Conservation (phyloP, 2,113 vertebrate genomes). For the Triplophysa siluroides region DNA sequence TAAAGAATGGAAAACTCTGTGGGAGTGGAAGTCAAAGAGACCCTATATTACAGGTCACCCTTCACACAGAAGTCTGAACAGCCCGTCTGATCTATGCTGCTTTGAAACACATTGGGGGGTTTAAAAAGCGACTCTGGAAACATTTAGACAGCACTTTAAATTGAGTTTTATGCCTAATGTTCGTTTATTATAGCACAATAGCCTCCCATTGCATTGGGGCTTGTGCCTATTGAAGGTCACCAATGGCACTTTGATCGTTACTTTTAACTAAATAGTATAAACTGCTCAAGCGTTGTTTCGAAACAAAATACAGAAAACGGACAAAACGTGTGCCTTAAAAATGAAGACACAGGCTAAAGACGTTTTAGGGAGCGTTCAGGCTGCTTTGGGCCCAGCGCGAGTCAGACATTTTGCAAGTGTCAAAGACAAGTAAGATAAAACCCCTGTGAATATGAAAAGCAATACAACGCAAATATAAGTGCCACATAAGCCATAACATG, state of each 20-base stretch:
- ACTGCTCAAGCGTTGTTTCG: too few relatives aligned
- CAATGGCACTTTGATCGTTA: neutral
- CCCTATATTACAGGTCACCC: too few relatives aligned
- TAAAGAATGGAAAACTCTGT: too few relatives aligned
- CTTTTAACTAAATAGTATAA: neutral
- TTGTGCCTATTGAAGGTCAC: slow-evolving; percentile 40
- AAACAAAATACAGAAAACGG: neutral
- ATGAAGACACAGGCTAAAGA: neutral
- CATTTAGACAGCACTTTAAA: neutral
- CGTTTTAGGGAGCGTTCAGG: neutral
- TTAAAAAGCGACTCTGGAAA: neutral
- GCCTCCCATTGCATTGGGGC: neutral
- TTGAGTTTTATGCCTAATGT: neutral
- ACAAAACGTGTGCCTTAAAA: neutral
- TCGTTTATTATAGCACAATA: too few relatives aligned
- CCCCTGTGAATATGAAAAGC: neutral
- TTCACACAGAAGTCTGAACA: neutral
- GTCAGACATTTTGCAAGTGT: slow-evolving; percentile 65
- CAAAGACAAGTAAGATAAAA: neutral
- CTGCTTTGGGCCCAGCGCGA: slow-evolving; percentile 36
- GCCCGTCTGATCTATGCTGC: neutral
- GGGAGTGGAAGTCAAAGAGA: too few relatives aligned
- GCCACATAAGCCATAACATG: too few relatives aligned
- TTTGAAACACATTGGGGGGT: neutral
- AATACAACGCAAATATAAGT: neutral